Base-by-base conservation (phyloP, 2,113 vertebrate species). In the Tretioscincus oriximinensis region DNA sequence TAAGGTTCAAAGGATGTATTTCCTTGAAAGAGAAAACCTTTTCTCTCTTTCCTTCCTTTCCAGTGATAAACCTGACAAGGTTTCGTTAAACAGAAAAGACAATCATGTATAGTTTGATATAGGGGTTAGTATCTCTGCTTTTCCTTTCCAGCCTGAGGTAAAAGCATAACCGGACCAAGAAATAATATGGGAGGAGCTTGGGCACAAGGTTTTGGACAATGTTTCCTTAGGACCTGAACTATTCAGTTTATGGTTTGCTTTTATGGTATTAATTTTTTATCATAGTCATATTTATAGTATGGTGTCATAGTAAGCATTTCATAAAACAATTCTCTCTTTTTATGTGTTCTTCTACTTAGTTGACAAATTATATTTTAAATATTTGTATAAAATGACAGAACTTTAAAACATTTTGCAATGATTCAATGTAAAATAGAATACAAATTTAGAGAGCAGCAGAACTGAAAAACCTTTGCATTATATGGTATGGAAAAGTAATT, bases 291-390 rank as follows among this genome's bases (percentile, higher is more conserved):
- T n/a, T 12, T 35, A 61, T 71, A 60, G 51, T 24, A 1, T 65
- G 24, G 64, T 77, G 72, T 41, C 41, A 41, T 51, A 72, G 41
- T 14, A 35, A 9, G n/a, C 47, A 68, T 77, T 77, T 71, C 18
- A 31, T 66, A 9, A 3, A 81, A 67, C 73, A 84, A 75, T 70
- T 67, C 14, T 75, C 9, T 75, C 71, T 58, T 58, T 58, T 66
- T 81, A 47, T 76, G 6, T 89, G 78, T 76, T 68, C 29, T 64
- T 77, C 80, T 73, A 18, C 22, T 86, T 64, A 81, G 63, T 72
- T 82, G 81, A 70, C 5, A 77, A 69, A 78, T 1, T 81, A 68
- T 74, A 73, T 29, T 87, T 88, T 51, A 41, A 77, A 80, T 80
- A 66, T 71, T 51, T 81, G 60, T 2, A 64, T 3, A 0, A 1